Evolutionary conservation across 1,140 invertebrate species (phyloP).

Genomic region (Nylanderia fulva): DNA sequence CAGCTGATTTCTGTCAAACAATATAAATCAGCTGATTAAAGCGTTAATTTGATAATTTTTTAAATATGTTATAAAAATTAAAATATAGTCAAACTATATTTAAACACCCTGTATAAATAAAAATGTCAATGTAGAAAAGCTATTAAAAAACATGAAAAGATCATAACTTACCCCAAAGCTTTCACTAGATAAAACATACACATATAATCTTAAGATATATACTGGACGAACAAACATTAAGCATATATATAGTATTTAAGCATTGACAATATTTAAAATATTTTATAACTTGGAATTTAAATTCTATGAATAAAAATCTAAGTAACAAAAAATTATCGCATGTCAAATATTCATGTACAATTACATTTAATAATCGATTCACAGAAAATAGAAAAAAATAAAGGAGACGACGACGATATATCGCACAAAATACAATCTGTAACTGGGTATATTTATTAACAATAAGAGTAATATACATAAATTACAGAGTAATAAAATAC

Average conservation of each 20-base stretch:
- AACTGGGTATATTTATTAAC: slow-evolving; percentile 78
- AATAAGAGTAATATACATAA: slow-evolving; percentile 78
- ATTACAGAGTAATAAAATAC: slow-evolving; percentile 80
- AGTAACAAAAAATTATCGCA: neutral
- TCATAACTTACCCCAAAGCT: slow-evolving; percentile 57
- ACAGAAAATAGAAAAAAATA: slow-evolving; percentile 26
- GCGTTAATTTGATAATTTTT: too few species aligned
- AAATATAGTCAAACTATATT: too few species aligned
- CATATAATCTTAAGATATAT: slow-evolving; percentile 33
- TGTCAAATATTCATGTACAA: neutral
- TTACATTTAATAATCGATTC: slow-evolving; percentile 29
- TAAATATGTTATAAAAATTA: too few species aligned
- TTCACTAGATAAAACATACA: slow-evolving; percentile 1
- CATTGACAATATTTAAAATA: neutral
- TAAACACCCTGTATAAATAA: too few species aligned
- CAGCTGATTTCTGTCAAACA: too few species aligned
- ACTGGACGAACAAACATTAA: slow-evolving; percentile 46
- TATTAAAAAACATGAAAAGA: slow-evolving; percentile 31
- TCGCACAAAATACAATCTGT: slow-evolving; percentile 60
- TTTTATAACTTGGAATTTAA: neutral
- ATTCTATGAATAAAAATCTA: slow-evolving; percentile 1
- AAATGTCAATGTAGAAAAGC: neutral
- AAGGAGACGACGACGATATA: slow-evolving; percentile 6
- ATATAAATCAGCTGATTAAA: too few species aligned
- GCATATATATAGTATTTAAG: slow-evolving; percentile 45